Conservation (phyloP, 2,888 invertebrate genomes). For the Lepidonotus clava region DNA sequence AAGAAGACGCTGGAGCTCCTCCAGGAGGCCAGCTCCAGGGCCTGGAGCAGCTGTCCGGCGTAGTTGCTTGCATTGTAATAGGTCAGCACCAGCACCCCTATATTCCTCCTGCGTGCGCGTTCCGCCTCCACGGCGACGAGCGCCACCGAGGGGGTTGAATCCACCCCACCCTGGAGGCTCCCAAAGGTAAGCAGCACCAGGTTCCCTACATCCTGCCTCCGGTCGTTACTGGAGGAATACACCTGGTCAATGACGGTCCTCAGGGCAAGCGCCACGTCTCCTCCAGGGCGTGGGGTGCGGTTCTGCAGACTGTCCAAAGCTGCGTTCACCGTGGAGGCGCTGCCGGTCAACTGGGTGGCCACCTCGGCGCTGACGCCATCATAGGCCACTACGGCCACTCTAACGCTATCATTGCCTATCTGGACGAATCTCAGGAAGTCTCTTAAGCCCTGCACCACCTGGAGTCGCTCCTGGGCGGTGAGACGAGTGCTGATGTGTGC, state of each 20-base stretch:
- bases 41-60: neutral
- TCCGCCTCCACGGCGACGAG: neutral
- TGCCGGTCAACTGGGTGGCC: neutral
- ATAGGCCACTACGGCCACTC: neutral
- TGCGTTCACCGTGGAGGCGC: neutral
- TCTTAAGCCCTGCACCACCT: neutral
- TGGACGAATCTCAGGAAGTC: constrained; percentile 15
- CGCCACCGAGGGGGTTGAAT: neutral
- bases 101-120: neutral
- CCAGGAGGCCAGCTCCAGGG: neutral
- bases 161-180: neutral
- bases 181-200: constrained; percentile 22
- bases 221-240: neutral
- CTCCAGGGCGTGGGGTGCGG: neutral
- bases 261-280: neutral
- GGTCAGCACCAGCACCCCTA: neutral
- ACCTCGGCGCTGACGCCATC: constrained; percentile 27
- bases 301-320: neutral
- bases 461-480: neutral
- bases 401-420: neutral
- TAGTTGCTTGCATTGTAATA: neutral
- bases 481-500: neutral
- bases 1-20: neutral
- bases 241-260: constrained; percentile 4
- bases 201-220: neutral